Evolutionary conservation across 1,140 invertebrate genomes (phyloP), one percentile per base, ranked within the genome.

Genomic region (Caerostris darwini): DNA sequence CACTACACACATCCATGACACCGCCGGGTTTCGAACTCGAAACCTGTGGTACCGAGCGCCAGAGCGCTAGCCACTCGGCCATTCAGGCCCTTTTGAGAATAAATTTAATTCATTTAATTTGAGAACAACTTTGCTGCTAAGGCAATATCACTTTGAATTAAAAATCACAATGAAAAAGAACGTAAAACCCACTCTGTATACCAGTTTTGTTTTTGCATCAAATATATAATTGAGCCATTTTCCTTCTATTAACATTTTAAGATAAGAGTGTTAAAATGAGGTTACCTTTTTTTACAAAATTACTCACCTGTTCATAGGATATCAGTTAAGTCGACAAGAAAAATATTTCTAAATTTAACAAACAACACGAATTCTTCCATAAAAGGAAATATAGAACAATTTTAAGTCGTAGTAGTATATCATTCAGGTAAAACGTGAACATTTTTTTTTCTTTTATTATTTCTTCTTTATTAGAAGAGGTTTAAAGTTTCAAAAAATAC

Each of bases 391-490:
- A 34, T 77, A 10, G 8, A 50, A 12, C 5, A 53, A 77, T 77
- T 77, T 53, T 77, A 77, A 77, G 71, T 77, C 71, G 71, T 50
- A 77, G 71, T 50, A 77, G 34, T 77, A 53, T 5, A 50, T 50
- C 50, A 19, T 77, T 77, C 8, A 77, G 34, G 50, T 5, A 53
- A 3, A 19, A 53, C 2, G n/a, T n/a, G 61, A 10, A 3, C 12
- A 64, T 3, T 64, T 17, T 34, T 71, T 50, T 77, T 34, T 77
- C 1, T 1, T 12, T 12, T 10, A 12, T 77, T 10, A 7, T 61
- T 3, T 64, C 61, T 64, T 64, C 17, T 12, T 53, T 77, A 34
- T 12, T 5, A 6, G 19, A 8, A 77, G 4, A 77, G 3, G 71
- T 77, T 34, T 77, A 5, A 12, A 50, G 12, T 77, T 53, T 53